Evolutionary conservation across 2,797 vertebrate genomes (phyloP).

Genomic region (Geotrypetes seraphini): DNA sequence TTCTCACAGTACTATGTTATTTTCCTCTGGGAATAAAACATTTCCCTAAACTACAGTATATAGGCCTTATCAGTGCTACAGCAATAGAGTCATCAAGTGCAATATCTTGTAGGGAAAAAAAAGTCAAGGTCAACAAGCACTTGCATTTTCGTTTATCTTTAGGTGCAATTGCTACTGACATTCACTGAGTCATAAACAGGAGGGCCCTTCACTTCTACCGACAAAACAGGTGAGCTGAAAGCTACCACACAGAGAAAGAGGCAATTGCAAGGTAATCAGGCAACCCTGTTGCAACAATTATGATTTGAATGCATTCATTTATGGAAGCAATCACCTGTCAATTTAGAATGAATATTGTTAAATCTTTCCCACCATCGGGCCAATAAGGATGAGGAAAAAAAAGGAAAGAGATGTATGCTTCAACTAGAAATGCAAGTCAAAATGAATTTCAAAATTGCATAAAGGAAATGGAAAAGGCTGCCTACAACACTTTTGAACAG

Average conservation of each 20-base stretch:
- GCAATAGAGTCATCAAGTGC: conserved; percentile 76
- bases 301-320: conserved; percentile 50
- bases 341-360: conserved; percentile 34
- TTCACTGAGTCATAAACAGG: conserved; percentile 69
- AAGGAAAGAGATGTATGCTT: conserved; percentile 13
- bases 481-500: no score
- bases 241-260: conserved; percentile 56
- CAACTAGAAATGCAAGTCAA: conserved; percentile 8
- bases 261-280: conserved; percentile 63
- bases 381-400: conserved; percentile 27
- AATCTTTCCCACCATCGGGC: conserved; percentile 26
- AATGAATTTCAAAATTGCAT: conserved; percentile 8
- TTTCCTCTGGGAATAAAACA: conserved; percentile 80
- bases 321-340: conserved; percentile 50
- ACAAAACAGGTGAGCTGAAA: conserved; percentile 59
- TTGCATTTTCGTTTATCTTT: conserved; percentile 69
- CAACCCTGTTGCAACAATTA: conserved; percentile 57
- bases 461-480: no score
- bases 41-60: conserved; percentile 74
- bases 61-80: conserved; percentile 67
- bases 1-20: conserved; percentile 69
- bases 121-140: conserved; percentile 72
- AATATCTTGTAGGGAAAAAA: conserved; percentile 63
- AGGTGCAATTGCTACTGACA: conserved; percentile 59
- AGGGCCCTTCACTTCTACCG: conserved; percentile 57